Evolutionary conservation across 2,888 invertebrate species (phyloP), one percentile per base, ranked within the genome.

Genomic region (Zaprionus lineosus): DNA sequence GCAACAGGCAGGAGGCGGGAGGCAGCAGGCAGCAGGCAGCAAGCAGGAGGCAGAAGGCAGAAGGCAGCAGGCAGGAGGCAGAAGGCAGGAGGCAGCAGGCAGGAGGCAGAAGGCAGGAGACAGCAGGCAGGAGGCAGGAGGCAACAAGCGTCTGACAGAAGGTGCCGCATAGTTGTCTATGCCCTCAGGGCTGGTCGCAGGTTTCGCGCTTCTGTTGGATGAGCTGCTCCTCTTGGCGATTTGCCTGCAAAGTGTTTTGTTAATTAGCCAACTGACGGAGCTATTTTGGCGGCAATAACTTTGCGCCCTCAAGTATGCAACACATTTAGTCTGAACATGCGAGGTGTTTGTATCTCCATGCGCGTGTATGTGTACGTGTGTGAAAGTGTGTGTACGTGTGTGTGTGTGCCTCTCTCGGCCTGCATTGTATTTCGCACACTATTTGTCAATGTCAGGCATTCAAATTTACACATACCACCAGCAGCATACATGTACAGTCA

Each of bases 271-370:
- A 81, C 71, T 74, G 78, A 67, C 66, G 60, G 15, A 39, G 76
- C 58, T 68, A 72, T 65, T 62, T 53, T 65, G 36, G 61, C 64
- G 66, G 78, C 77, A 76, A 83, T 78, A 78, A 78, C n/a, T 79
- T 78, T 76, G 74, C 77, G 77, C 77, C 78, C 74, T 69, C 78
- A 79, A 78, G 77, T 78, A 83, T 78, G 76, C 76, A 72, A 69
- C 84, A 67, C 84, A 78, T 78, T 78, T 78, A 69, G 73, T 62
- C 60, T 59, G 63, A 63, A 52, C 75, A 60, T 46, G 64, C 59
- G 34, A 43, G 18, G 24, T 28, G 15, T 14, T 7, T 21, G 26
- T 15, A 9, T 12, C 26, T 46, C 24, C 8, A 19, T 11, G 21
- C 4, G 36, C 24, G 31, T 15, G 21, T 57, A 52, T 19, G 14